Evolutionary conservation across 2,797 vertebrate species (phyloP), one percentile per base, ranked within the genome.

Genomic region (Xiphorhynchus erythropygius): DNA sequence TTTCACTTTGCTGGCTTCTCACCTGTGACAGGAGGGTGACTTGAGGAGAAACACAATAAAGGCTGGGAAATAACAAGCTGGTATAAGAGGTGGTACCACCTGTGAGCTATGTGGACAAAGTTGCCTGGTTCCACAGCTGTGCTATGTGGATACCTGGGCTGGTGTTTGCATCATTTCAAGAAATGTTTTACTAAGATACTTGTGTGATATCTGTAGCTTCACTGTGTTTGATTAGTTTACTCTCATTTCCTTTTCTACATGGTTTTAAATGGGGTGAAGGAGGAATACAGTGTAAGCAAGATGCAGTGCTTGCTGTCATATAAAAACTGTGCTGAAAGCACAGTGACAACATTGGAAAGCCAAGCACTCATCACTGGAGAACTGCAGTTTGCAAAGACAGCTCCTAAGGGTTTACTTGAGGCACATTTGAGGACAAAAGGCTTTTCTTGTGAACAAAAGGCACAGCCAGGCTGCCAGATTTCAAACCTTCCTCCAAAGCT

Each of bases 391-490:
- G 7, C 55, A 37, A 63, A 71, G 68, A 46, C 19, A 27, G 21
- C 8, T 89, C 55, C 39, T 64, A 23, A 50, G 82, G 46, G 65
- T 46, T 92, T 63, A 32, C 64, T 70, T 47, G 57, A 84, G 82
- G 50, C 41, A 35, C 25, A 30, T 46, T 16, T 13, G 15, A 69
- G 68, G 62, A 87, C 76, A 86, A 90, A 93, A 92, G 63, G 16
- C 74, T 91, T 91, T 89, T 87, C 75, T 39, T 1, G 5, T 15
- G 41, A 53, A 60, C 67, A 92, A 86, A 93, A 88, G 35, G 73
- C 25, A 39, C 49, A 67, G 44, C 59, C 49, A 52, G 35, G 17
- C 79, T 90, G 56, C 53, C 73, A 65, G 67, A 75, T 91, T 89
- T 87, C 65, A 57, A 75, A 42, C 33, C 19, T 47, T 67, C 47